phyloP scores from a whole-genome alignment of 23 tunicate species.

The Trididemnum miniatum region DNA sequence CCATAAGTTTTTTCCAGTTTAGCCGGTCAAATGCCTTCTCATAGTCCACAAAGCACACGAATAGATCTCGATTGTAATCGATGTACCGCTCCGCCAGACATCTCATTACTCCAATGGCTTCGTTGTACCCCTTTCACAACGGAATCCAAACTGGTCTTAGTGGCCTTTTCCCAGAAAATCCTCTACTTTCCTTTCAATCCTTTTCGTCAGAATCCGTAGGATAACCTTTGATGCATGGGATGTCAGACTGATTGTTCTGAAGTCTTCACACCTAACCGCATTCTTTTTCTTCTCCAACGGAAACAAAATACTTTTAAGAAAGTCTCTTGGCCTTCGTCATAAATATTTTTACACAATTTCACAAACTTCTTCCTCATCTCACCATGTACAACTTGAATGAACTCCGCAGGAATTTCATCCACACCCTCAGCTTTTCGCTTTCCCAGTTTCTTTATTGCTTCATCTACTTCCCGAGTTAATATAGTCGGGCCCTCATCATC shows the following conservation, averaged over 20 bases:
- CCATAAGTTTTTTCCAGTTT: background rate
- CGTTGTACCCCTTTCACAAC: background rate
- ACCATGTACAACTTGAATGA: background rate
- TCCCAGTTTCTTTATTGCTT: background rate
- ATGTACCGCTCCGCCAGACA: background rate
- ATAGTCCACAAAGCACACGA: background rate
- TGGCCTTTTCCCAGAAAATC: background rate
- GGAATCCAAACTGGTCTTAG: background rate
- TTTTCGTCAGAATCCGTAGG: background rate
- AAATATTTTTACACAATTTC: background rate
- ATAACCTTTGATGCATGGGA: background rate
- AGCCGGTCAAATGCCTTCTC: background rate
- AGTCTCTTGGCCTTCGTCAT: background rate
- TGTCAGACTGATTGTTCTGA: background rate
- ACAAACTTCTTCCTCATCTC: background rate
- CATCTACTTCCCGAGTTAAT: background rate
- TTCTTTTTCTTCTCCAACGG: background rate
- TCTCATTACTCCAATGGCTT: background rate
- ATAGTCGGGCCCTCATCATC: background rate
- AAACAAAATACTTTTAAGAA: background rate
- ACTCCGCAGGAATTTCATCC: background rate
- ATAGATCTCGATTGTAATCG: background rate
- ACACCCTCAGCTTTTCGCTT: background rate
- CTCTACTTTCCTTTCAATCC: background rate
- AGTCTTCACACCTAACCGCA: background rate